Percentiles rank a stretch among this genome's conserved stretches.
Evolutionary conservation across 1,140 invertebrate species (phyloP).

Genomic region (Mylabris phalerata): DNA sequence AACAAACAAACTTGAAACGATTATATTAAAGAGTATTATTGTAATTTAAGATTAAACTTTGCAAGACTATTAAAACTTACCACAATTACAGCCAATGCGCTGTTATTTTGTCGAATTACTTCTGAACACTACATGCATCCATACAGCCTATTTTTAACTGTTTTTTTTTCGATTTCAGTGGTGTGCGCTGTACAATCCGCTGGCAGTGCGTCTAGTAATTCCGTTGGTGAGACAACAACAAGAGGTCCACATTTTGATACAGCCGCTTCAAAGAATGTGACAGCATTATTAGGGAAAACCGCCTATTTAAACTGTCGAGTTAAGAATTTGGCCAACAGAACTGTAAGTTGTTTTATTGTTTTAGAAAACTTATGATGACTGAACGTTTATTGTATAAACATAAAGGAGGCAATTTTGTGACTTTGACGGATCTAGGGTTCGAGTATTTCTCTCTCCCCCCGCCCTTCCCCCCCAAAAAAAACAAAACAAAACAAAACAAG

Average conservation of each 20-base stretch:
- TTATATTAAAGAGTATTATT: not conserved
- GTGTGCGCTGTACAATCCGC: constrained; percentile 30
- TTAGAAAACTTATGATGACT: not conserved
- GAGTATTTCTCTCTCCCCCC: too few relatives aligned
- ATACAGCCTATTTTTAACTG: too few relatives aligned
- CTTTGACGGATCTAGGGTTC: constrained; percentile 4
- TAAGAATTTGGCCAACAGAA: constrained; percentile 69
- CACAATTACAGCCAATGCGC: not conserved
- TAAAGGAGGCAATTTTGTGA: not conserved
- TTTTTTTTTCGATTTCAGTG: constrained; percentile 25
- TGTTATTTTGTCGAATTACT: not conserved
- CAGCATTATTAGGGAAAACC: constrained; percentile 70
- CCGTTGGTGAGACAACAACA: constrained; percentile 25
- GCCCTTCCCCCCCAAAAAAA: too few relatives aligned
- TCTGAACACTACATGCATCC: not conserved
- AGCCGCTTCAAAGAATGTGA: constrained; percentile 69
- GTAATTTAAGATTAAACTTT: constrained; percentile 7
- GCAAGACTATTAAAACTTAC: constrained; percentile 10
- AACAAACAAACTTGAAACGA: too few relatives aligned
- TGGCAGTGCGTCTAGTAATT: constrained; percentile 27
- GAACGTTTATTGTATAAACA: too few relatives aligned
- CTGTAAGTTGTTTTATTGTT: constrained; percentile 50
- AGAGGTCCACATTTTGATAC: constrained; percentile 66
- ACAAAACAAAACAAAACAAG: not conserved
- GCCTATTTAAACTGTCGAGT: constrained; percentile 72